Conservation (phyloP, 2,113 vertebrate genomes). For the Cairina moschata region DNA sequence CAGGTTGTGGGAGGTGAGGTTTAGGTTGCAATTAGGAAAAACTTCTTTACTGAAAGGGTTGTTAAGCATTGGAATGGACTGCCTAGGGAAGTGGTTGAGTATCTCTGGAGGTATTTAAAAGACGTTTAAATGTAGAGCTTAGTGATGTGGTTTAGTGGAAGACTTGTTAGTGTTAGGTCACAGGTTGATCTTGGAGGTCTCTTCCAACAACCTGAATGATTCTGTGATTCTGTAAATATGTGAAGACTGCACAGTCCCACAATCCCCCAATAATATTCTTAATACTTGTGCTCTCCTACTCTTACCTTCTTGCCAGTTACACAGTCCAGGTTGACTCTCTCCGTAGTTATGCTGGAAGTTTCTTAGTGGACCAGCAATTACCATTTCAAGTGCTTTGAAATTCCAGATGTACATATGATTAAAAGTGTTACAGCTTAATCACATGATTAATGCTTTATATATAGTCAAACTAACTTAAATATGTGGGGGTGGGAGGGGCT, state of each 20-base stretch:
- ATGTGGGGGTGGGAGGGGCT: fast-evolving
- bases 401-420: neutral
- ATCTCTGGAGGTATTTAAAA: no score
- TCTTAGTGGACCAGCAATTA: neutral
- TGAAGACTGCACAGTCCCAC: neutral
- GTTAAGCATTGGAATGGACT: no score
- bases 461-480: neutral
- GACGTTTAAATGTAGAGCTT: no score
- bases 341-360: neutral
- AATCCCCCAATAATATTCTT: neutral
- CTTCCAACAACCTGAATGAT: no score
- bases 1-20: no score
- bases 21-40: no score
- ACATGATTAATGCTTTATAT: neutral
- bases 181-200: no score
- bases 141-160: no score
- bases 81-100: no score
- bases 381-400: neutral
- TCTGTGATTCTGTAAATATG: no score
- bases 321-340: neutral
- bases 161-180: no score
- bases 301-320: neutral
- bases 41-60: no score
- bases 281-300: fast-evolving
- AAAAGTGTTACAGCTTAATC: neutral